Base-by-base conservation (phyloP, 2,888 invertebrate genomes). In the Aphelenchoides bicaudatus region DNA sequence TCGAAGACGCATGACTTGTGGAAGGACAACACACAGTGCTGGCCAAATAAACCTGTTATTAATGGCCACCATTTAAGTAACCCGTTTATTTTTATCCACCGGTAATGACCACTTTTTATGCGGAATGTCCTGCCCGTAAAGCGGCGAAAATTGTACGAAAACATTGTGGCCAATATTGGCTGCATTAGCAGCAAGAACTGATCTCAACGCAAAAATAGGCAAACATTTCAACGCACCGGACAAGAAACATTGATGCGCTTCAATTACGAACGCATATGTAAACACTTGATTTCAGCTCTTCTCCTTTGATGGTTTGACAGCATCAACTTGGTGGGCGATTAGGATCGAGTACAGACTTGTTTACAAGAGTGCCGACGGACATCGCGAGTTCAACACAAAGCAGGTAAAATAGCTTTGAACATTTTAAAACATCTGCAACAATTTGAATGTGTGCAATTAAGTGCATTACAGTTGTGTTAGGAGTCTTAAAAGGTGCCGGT, bases 261-360 rank as follows among this genome's bases (percentile, higher is more conserved):
- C n/a, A n/a, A n/a, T n/a, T n/a, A n/a, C n/a, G n/a, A n/a, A 8
- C 25, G n/a, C 49, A 48, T 30, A 48, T 37, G 38, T 16, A 48
- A 48, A 5, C 25, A 6, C n/a, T 8, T 8, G 49, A 29, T 72
- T 75, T 34, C 66, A 76, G 76, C 61, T 76, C 13, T 73, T 75
- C 53, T 69, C 73, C 10, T 76, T 76, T 55, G 76, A 76, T 47
- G 74, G 75, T 16, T 59, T 76, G n/a, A 63, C 68, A 6, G 62
- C 72, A 4, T 61, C 57, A 13, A 76, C 73, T 6, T 76, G 76
- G 76, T 76, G 74, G 56, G 75, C 74, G 5, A 70, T 76, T 47
- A 63, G 76, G 6, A 74, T 76, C 19, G 69, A 76, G 52, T 76
- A 76, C 48, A 68, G 72, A n/a, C 62, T 76, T 10, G 58, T 73